Percentiles rank a stretch among this genome's conserved stretches.
phyloP scores from a whole-genome alignment of 2,888 invertebrate species.

The Byasa hedistus region DNA sequence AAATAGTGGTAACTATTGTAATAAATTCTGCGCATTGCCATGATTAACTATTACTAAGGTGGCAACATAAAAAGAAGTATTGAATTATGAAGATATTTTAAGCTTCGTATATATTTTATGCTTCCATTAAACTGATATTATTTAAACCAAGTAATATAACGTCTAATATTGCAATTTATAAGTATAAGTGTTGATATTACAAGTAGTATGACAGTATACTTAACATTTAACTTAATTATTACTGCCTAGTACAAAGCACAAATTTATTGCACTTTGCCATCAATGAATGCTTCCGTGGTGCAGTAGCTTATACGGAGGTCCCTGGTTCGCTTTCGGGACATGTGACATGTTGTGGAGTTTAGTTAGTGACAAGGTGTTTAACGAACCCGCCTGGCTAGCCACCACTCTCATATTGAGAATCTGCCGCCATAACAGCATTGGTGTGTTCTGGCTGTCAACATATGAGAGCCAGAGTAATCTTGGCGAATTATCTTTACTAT shows the following conservation, averaged over 20 bases:
- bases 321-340: too few species aligned
- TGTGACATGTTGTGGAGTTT: too few species aligned
- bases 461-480: too few species aligned
- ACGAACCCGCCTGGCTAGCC: too few species aligned
- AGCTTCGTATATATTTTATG: conserved; percentile 9
- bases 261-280: conserved; percentile 34
- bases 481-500: too few species aligned
- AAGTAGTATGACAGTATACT: conserved; percentile 2
- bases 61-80: conserved; percentile 13
- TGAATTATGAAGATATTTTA: conserved; percentile 8
- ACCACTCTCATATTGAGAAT: too few species aligned
- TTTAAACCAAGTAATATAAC: conserved; percentile 4
- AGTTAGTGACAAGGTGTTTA: too few species aligned
- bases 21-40: conserved; percentile 17
- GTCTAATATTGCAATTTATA: conserved; percentile 6
- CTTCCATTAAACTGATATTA: conserved; percentile 22
- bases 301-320: too few species aligned
- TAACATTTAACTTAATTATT: neutral
- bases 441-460: too few species aligned
- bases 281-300: neutral
- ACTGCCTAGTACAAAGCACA: conserved; percentile 55
- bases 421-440: too few species aligned
- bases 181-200: conserved; percentile 6
- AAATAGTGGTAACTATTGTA: conserved; percentile 9
- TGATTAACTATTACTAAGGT: conserved; percentile 22